A percentile compares a stretch with the other conserved stretches of the same genome.
phyloP scores from a whole-genome alignment of 2,797 vertebrate species.

The Tachyglossus aculeatus region DNA sequence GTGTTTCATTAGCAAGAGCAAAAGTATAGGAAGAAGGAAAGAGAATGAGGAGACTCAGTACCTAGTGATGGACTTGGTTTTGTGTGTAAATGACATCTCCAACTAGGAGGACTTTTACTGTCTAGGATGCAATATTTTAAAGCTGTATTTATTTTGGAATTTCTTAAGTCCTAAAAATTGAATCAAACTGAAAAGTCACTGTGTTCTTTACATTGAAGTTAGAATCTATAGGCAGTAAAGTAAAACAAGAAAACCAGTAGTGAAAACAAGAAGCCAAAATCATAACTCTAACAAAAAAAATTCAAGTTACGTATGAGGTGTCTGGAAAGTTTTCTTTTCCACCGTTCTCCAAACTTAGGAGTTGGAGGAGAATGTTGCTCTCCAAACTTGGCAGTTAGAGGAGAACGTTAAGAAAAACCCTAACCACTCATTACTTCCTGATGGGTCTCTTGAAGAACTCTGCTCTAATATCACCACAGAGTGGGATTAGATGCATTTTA shows the following conservation, averaged over 20 bases:
- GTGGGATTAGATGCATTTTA: slow-evolving; percentile 37
- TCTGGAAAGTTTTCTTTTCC: slow-evolving; percentile 38
- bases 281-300: not conserved
- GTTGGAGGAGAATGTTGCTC: slow-evolving; percentile 22
- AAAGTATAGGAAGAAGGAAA: not conserved
- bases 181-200: not conserved
- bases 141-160: not conserved
- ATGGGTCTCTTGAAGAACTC: slow-evolving; percentile 45
- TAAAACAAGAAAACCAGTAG: not conserved
- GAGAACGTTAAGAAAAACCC: too few species aligned
- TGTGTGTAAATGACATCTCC: not conserved
- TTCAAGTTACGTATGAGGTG: slow-evolving; percentile 10
- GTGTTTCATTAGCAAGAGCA: not conserved
- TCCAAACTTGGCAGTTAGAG: too few species aligned
- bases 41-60: not conserved
- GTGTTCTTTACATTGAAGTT: slow-evolving; percentile 1
- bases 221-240: slow-evolving; percentile 5
- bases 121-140: not conserved
- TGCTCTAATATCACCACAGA: not conserved
- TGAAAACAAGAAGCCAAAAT: not conserved
- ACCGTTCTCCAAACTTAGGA: slow-evolving; percentile 8
- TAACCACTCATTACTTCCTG: slow-evolving; percentile 47
- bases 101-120: not conserved
- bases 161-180: slow-evolving; percentile 9
- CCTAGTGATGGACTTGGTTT: not conserved